These are phyloP conservation scores for Microcebus jonahi DNA, from an alignment of 2,113 vertebrate species.

Conservation along the genomic window DNA sequence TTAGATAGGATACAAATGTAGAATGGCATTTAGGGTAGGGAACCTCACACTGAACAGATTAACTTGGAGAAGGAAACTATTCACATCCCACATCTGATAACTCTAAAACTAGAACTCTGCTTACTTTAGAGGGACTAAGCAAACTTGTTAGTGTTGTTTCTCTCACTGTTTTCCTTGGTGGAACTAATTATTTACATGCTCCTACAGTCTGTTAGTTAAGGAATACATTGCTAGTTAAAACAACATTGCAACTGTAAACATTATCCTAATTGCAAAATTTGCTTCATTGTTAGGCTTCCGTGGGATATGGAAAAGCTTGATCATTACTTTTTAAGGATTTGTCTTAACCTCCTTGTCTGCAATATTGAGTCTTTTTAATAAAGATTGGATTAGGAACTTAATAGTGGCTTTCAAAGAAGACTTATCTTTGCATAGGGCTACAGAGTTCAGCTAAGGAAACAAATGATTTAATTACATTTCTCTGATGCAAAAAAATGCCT, in stretches of 20 bases:
- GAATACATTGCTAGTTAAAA: neutral
- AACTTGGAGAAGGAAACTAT: neutral
- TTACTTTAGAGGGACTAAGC: neutral
- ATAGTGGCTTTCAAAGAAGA: conserved; percentile 65
- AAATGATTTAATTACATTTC: conserved; percentile 61
- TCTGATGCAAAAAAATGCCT: conserved; percentile 55
- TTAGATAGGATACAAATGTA: neutral
- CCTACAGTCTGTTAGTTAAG: neutral
- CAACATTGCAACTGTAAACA: neutral
- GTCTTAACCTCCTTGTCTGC: conserved; percentile 59
- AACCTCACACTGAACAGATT: neutral
- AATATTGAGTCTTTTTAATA: conserved; percentile 74
- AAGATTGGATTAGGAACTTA: conserved; percentile 76
- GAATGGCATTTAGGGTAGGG: neutral
- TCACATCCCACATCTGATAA: neutral
- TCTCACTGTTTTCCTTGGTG: neutral
- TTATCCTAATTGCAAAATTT: conserved; percentile 19
- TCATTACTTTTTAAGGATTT: conserved; percentile 43
- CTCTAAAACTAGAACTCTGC: neutral
- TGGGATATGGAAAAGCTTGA: neutral
- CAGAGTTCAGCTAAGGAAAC: conserved; percentile 70
- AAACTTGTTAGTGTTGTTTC: neutral
- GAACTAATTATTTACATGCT: neutral
- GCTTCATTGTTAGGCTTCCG: neutral
- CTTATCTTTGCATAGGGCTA: conserved; percentile 58